Evolutionary conservation across 2,888 invertebrate species (phyloP).

Genomic region (Mesoligia furuncula): DNA sequence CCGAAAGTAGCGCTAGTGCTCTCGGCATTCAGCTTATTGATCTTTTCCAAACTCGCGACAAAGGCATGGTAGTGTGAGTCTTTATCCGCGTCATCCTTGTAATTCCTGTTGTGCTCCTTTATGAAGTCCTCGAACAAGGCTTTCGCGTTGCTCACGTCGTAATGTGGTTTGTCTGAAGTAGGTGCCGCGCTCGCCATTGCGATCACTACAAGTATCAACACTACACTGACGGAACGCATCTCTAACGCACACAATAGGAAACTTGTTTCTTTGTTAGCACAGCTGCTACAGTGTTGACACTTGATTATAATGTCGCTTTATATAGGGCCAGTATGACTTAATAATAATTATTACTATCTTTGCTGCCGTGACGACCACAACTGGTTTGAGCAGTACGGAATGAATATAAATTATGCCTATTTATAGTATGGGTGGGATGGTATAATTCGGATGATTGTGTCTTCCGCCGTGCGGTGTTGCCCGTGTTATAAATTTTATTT

Average conservation of each 20-base stretch:
- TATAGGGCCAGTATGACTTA: conserved; percentile 30
- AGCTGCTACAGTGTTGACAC: conserved; percentile 7
- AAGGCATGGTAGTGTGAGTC: conserved; percentile 71
- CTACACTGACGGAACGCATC: conserved; percentile 52
- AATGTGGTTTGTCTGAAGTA: conserved; percentile 50
- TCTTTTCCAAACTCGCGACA: conserved; percentile 62
- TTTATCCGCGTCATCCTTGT: conserved; percentile 73
- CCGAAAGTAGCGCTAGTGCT: conserved; percentile 63
- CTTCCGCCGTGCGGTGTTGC: conserved; percentile 25
- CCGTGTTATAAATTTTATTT: not conserved
- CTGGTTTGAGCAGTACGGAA: not conserved
- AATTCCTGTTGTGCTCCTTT: conserved; percentile 68
- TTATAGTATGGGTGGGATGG: not conserved
- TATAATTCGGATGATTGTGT: conserved; percentile 3
- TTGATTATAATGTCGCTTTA: conserved; percentile 14
- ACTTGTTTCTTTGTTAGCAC: conserved; percentile 32
- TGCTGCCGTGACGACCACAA: conserved; percentile 11
- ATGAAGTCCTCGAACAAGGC: conserved; percentile 72
- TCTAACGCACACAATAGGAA: conserved; percentile 11
- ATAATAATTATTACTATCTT: conserved; percentile 15
- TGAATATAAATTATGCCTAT: not conserved
- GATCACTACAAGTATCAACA: conserved; percentile 48
- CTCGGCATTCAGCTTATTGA: conserved; percentile 67
- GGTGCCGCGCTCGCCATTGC: conserved; percentile 58
- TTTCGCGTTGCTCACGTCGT: conserved; percentile 68